Base-by-base conservation (phyloP, 2,797 vertebrate genomes). In the Potorous gilbertii region DNA sequence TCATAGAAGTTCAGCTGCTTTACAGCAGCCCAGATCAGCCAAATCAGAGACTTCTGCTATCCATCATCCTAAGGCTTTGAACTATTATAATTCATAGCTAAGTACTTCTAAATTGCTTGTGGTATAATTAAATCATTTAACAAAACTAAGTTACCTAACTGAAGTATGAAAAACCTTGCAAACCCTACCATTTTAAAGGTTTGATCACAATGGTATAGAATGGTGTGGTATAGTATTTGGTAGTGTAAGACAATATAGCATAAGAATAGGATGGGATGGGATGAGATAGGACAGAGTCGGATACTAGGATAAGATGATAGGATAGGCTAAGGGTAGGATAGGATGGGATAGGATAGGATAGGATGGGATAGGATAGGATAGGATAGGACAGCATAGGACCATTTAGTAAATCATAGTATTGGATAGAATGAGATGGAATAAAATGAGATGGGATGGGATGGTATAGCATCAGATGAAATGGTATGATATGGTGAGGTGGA, bases 31-130 rank as follows among this genome's bases (percentile, higher is more conserved):
- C 59, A 81, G 5, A 52, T 92, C 93, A 94, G 31, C 40, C 90
- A 40, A 16, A 55, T 46, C 0, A 0, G 93, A 92, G 56, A 54
- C 21, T 27, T 74, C 27, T 18, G 13, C 55, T 95, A 50, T 54
- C 96, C 66, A 11, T 94, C 90, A 29, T 96, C 29, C 55, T 62
- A 52, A 55, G 66, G n/a, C n/a, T 90, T 31, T 93, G 56, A 28
- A 93, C 54, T 87, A 50, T 90, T 57, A 18, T 96, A 90, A 24
- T 54, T 95, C 59, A 55, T 54, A 90, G 3, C 29, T 93, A 56
- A 97, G 54, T 34, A 16, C 92, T 91, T 97, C 92, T 66, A 0
- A 21, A 62, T 34, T 66, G 16, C 34, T 91, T 29, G 4, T 52
- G 40, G 40, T 92, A 89, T 91, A 55, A 87, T 93, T 5, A 3